phyloP scores from a whole-genome alignment of 2,888 invertebrate species.

The Calliopum simillimum region DNA sequence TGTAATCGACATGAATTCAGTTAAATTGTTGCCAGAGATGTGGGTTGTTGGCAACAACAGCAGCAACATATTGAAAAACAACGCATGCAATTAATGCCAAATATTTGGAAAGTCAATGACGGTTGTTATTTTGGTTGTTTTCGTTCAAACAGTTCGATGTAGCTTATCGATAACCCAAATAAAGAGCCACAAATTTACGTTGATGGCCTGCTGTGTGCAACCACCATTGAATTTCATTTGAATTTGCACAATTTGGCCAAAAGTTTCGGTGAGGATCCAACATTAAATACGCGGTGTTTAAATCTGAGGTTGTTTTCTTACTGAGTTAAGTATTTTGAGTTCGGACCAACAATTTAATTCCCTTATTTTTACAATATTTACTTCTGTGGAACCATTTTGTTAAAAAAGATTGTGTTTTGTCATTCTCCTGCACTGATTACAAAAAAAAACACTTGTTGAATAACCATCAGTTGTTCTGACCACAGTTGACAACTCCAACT shows the following conservation, averaged over 20 bases:
- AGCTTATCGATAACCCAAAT: constrained; percentile 25
- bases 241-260: not conserved
- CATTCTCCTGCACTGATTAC: no score
- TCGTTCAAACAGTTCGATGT: not conserved
- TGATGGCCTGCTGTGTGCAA: not conserved
- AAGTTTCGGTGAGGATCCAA: not conserved
- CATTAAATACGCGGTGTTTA: no score
- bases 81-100: constrained; percentile 24
- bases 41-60: constrained; percentile 10
- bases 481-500: no score
- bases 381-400: no score
- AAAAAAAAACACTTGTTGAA: no score
- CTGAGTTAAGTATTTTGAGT: no score
- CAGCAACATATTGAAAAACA: not conserved
- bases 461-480: no score
- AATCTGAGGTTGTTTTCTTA: no score
- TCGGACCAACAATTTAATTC: no score
- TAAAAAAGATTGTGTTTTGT: no score
- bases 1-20: not conserved
- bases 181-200: constrained; percentile 15
- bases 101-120: constrained; percentile 28
- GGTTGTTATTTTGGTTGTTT: not conserved
- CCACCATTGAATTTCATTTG: constrained; percentile 29
- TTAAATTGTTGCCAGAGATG: not conserved
- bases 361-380: no score